Conservation (phyloP, 2,888 invertebrate species). For the Leptopterna dolabrata region DNA sequence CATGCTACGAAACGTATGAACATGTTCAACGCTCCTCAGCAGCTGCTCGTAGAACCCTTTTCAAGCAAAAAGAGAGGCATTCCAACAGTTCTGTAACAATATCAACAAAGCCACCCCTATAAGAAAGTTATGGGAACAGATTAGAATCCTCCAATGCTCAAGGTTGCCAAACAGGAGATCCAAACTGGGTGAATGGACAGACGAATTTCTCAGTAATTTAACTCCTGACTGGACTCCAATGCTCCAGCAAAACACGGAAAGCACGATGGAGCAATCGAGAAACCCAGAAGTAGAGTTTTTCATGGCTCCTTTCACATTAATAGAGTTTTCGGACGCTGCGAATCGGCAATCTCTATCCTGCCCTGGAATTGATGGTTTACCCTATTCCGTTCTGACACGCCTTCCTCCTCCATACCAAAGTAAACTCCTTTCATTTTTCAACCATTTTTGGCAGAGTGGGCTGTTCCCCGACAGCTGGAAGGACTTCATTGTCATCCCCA, state of each 20-base stretch:
- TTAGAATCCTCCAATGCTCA: neutral
- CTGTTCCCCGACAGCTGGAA: too few relatives aligned
- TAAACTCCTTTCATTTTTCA: too few relatives aligned
- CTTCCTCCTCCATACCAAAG: too few relatives aligned
- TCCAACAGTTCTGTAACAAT: neutral
- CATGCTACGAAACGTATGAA: neutral
- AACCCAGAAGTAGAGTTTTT: neutral
- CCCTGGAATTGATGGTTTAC: too few relatives aligned
- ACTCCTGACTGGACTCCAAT: neutral
- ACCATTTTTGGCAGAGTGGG: too few relatives aligned
- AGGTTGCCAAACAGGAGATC: neutral
- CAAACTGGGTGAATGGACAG: neutral
- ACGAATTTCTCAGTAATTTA: neutral
- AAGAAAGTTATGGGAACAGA: neutral
- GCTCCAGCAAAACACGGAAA: neutral
- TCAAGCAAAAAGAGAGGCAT: slow-evolving; percentile 3
- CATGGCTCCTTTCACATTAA: neutral
- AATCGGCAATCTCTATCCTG: neutral
- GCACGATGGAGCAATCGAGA: too few relatives aligned
- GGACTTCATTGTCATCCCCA: too few relatives aligned
- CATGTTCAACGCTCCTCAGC: neutral
- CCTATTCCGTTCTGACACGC: too few relatives aligned
- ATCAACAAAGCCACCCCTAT: neutral
- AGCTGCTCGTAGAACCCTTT: neutral
- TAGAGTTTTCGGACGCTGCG: neutral